Evolutionary conservation across 2,888 invertebrate genomes (phyloP).

Genomic region (Corythucha ciliata): DNA sequence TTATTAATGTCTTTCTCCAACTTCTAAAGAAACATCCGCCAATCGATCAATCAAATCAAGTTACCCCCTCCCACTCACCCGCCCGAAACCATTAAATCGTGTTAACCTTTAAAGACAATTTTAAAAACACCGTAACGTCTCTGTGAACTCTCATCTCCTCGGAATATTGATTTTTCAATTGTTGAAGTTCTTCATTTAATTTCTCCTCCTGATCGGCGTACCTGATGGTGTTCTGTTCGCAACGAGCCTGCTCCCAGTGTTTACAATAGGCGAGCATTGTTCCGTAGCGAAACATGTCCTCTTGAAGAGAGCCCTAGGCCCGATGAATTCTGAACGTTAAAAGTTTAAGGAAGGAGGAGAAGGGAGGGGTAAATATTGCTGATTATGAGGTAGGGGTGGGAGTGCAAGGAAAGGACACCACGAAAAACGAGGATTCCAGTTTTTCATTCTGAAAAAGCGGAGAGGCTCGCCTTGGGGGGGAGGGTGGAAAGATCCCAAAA

Average conservation of each 20-base stretch:
- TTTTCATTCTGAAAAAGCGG: too few species aligned
- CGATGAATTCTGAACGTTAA: too few species aligned
- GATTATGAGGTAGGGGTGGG: too few species aligned
- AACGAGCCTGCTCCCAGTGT: constrained; percentile 21
- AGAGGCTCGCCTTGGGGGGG: too few species aligned
- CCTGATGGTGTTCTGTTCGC: constrained; percentile 17
- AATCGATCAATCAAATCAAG: background rate
- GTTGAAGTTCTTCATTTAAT: constrained; percentile 3
- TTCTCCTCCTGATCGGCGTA: constrained; percentile 14
- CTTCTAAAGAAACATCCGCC: background rate
- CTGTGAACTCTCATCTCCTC: constrained; percentile 15
- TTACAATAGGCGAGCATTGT: constrained; percentile 17
- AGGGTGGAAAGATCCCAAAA: too few species aligned
- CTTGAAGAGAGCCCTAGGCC: too few species aligned
- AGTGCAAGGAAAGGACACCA: too few species aligned
- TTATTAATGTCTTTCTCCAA: constrained; percentile 20
- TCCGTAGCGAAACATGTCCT: constrained; percentile 20
- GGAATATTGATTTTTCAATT: background rate
- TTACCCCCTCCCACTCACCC: background rate
- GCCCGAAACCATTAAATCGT: too few species aligned
- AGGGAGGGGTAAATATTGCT: too few species aligned
- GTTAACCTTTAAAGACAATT: constrained; percentile 9
- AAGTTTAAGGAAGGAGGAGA: too few species aligned
- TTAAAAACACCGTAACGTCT: constrained; percentile 20
- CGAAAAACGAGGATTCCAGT: too few species aligned